Evolutionary conservation across 53 echinoderm and acorn worm species (phyloP), one percentile per base, ranked within the genome.

Genomic region (Zoroaster sp.): DNA sequence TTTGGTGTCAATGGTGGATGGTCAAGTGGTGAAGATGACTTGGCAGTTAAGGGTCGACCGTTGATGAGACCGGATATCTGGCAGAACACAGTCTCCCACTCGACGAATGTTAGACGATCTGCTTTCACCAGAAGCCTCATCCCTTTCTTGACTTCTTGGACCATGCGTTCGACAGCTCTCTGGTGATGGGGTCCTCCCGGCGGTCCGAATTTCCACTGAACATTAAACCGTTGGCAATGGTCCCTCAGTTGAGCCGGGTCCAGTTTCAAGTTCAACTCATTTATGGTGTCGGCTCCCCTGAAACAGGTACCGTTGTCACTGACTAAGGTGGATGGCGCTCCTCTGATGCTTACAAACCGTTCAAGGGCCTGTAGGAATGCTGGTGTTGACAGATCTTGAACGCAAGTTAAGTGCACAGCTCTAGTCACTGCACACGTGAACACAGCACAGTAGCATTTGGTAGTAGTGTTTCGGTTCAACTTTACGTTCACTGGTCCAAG

Each of bases 31-130:
- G 95, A 95, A n/a, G n/a, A 93, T 34, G 93, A 93, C 78, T 88
- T 90, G 49, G 76, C 92, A 12, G 92, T 92, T 66, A 94, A 38
- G 17, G 92, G 94, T 74, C 94, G 75, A 53, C 88, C 82, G 75
- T 95, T 95, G 88, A 95, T 88, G 59, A 95, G 91, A 35, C 88
- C 95, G 20, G 93, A 79, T 51, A 93, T 93, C 87, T 90, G 93
- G 31, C 80, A 87, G 79, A 93, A 86, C 17, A 91, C 76, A 47
- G 93, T 89, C 80, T 94, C 92, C 94, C 90, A 94, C 55, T 94
- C 92, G 28, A 79, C 87, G 38, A 92, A 89, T 47, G 89, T 45
- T 38, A 89, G 87, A 35, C 90, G 78, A 69, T 94, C 90, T 66
- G 90, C 88, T 39, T 92, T 92, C 65, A 92, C 91, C 38, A 92